Base-by-base conservation (phyloP, 2,797 vertebrate genomes). In the Tarsius wallacei region DNA sequence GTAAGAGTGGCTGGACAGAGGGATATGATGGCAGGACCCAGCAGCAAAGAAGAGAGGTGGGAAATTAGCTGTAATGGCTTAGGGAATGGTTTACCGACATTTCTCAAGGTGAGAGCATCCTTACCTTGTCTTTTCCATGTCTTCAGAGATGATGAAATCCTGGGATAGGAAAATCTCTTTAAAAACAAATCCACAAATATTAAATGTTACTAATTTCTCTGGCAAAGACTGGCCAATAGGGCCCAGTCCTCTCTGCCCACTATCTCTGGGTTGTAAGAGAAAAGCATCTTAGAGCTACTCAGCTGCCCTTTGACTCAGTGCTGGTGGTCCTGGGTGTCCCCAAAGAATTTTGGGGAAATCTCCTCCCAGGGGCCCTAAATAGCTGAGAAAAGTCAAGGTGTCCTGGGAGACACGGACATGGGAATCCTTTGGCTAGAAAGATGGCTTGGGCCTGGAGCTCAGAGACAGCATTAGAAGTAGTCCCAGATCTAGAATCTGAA, bases 191-290 rank as follows among this genome's bases (percentile, higher is more conserved):
- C 59, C 6, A 61, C 28, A 49, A 21, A 9, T 85, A 87, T 87
- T 93, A 78, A 36, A 55, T 63, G 17, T 66, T 91, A 49, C 42
- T 76, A 15, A 93, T 82, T 94, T 90, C 55, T 83, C 14, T 68
- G n/a, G 31, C n/a, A 74, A 96, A 93, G 49, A 7, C 14, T 49
- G 31, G 55, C 71, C 1, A 19, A 80, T 1, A 87, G 57, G 86
- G 55, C 11, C n/a, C 1, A 31, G 59, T 71, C 66, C 70, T 66
- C n/a, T 31, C 22, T 10, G 74, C 11, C 19, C 68, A 14, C 16
- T 87, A 0, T 26, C 59, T 89, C 82, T 61, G 64, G 11, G 13
- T 59, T 94, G 16, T 92, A 36, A 77, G 81, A 84, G 61, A 59
- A 81, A 78, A 68, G 5, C 1, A 49, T 81, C 59, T 93, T 22